Conservation (phyloP, 1,140 invertebrate species). For the Eriosoma lanigerum region DNA sequence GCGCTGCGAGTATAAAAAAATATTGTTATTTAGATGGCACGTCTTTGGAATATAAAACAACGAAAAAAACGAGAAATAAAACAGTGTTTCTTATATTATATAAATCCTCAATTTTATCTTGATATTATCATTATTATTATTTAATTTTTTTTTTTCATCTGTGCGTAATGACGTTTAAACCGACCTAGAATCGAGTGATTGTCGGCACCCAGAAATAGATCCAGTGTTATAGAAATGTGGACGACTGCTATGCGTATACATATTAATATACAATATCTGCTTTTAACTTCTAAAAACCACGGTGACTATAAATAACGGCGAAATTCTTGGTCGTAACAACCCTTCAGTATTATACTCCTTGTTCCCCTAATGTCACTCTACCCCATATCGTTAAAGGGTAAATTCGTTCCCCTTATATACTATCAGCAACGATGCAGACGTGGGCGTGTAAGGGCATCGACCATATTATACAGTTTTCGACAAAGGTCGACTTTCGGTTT, state of each 20-base stretch:
- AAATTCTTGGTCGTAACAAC: constrained; percentile 6
- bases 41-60: neutral
- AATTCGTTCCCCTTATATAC: neutral
- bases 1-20: neutral
- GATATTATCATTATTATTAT: neutral
- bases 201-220: neutral
- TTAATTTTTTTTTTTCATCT: neutral
- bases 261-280: too few relatives aligned
- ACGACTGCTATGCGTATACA: neutral
- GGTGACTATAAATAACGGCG: constrained; percentile 19
- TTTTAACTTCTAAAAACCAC: constrained; percentile 29
- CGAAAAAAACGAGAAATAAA: neutral
- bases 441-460: constrained; percentile 25
- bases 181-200: neutral
- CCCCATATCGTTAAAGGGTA: constrained; percentile 34
- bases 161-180: neutral
- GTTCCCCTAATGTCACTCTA: neutral
- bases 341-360: neutral
- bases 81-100: neutral
- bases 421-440: neutral
- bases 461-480: neutral
- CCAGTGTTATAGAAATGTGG: neutral
- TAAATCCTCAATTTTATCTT: neutral
- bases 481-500: neutral
- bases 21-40: neutral